Base-by-base conservation (phyloP, 1,140 invertebrate species). In the Laupala kohalensis region DNA sequence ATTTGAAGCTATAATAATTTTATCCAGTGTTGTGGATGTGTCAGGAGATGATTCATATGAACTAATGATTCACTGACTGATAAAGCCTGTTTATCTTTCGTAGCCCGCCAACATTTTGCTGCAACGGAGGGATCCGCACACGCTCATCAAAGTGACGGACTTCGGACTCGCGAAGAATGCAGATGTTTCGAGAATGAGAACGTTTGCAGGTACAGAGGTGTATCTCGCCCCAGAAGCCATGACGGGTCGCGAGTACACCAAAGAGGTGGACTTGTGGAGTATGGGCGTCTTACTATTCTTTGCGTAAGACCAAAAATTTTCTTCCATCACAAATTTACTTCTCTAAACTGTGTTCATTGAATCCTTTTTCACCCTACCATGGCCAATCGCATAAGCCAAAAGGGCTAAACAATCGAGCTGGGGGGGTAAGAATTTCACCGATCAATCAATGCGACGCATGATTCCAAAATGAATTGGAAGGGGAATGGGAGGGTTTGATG, bases 141-240 rank as follows among this genome's bases (percentile, higher is more conserved):
- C 90, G 9, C 77, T 90, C 37, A 53, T 53, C 19, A 95, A 95
- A 83, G 86, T 95, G 68, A 89, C 92, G 25, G 93, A 92, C 78
- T 91, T 92, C 82, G 94, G 94, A 9, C 80, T 96, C 53, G 95
- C 93, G 67, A 96, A 95, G 81, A 86, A 94, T 76, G 86, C 94
- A 13, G 86, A 90, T 75, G 85, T 88, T 68, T 88, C 87, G 6
- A 86, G 90, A 75, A 89, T 95, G 88, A 89, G 88, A 76, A 95
- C 94, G 1, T 88, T 94, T 78, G 95, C 93, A 79, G 94, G 94
- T 1, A 96, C 94, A 2, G 89, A 90, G 0, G 84, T 89, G 69
- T 96, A 95, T 78, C 86, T 93, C 25, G 93, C 94, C 3, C 94
- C 94, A 0, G 94, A 96, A 82, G 86, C 96, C 64, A 78, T 95